These are phyloP conservation scores for Petromus typicus DNA, from an alignment of 2,113 vertebrate genomes.

Conservation along the genomic window DNA sequence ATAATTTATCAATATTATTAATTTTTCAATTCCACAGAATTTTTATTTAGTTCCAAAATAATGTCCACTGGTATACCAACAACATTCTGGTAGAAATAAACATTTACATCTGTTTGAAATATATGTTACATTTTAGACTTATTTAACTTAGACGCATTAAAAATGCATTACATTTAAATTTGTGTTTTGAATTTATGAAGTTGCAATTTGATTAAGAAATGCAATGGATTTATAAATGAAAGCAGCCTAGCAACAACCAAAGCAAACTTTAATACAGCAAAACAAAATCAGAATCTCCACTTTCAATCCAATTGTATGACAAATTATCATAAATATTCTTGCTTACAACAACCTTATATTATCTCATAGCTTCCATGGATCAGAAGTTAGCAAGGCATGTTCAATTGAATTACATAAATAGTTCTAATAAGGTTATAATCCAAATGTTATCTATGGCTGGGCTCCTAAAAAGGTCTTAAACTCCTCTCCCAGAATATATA, in stretches of 20 bases:
- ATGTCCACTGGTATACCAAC: neutral
- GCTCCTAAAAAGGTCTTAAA: neutral
- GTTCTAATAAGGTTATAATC: neutral
- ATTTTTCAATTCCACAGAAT: neutral
- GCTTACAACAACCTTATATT: neutral
- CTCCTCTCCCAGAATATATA: neutral
- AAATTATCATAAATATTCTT: neutral
- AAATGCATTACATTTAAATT: neutral
- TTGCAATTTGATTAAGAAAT: neutral
- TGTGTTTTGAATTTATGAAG: neutral
- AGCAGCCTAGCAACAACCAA: neutral
- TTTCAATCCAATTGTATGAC: neutral
- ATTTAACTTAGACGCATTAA: slow-evolving; percentile 7
- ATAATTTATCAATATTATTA: neutral
- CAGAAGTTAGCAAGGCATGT: neutral
- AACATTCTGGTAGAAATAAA: neutral
- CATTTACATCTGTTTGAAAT: neutral
- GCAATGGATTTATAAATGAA: neutral
- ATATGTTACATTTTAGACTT: neutral
- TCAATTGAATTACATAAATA: neutral
- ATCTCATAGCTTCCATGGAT: neutral
- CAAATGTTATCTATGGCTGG: neutral
- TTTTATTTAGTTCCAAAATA: neutral
- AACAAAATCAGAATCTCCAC: neutral
- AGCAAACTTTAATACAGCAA: neutral